Base-by-base conservation (phyloP, 2,888 invertebrate species). In the Nephrocerus scutellatus region DNA sequence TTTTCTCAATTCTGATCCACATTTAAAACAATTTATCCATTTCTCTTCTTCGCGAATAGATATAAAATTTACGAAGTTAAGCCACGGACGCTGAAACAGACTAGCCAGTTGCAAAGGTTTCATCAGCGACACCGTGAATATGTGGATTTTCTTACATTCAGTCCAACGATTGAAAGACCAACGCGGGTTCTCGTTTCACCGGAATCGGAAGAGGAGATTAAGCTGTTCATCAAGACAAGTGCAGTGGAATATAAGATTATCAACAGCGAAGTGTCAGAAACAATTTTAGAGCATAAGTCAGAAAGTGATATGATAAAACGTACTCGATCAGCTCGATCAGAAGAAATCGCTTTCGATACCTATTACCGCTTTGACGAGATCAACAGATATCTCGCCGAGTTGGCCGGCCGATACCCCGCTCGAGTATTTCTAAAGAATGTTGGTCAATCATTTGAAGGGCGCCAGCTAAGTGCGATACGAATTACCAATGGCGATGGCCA, bases 391-490 rank as follows among this genome's bases (percentile, higher is more conserved):
- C 48, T 76, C 33, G 63, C 68, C 22, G 52, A 59, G 1, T 46
- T 78, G 16, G 70, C 72, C 0, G 46, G 48, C 1, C 49, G 59
- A 18, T 68, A 77, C 51, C 73, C 76, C 0, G 49, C 70, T 8
- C 53, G 74, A 2, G 75, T 72, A 1, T 70, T 66, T 0, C 45
- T 80, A 3, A 67, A 74, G 26, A 68, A 63, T 9, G 72, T 78
- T 29, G 82, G 82, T 2, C 59, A 55, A 13, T 75, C 76, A 26
- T 74, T 58, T 43, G 77, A 82, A 59, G 72, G 72, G 0, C 72
- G 78, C 1, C 56, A 66, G 10, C 62, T 83, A 35, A 73, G 73
- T 36, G 72, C 74, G 18, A 59, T 80, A 4, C 78, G 74, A 57
- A 74, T 83, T 29, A 79, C 80, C 1, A 72, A 70, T 10, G 68